Conservation (phyloP, 2,113 vertebrate species). For the Seriola rivoliana region DNA sequence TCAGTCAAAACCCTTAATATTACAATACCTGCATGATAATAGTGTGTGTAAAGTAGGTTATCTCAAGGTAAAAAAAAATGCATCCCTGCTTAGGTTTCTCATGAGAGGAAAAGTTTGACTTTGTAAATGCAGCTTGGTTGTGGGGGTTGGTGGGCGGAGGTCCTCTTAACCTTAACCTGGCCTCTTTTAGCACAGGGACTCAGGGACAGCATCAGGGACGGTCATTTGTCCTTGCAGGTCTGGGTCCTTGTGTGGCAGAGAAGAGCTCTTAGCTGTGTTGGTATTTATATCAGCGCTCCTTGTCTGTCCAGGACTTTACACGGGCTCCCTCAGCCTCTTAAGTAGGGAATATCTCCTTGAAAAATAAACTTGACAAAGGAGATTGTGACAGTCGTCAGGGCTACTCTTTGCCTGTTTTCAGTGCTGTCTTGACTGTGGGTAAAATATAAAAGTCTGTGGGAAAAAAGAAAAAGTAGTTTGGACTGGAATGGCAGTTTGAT, state of each 20-base stretch:
- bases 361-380: conserved; percentile 72
- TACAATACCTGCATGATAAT: conserved; percentile 8
- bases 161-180: conserved; percentile 76
- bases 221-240: conserved; percentile 79
- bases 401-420: conserved; percentile 55
- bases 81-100: conserved; percentile 42
- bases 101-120: conserved; percentile 67
- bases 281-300: conserved; percentile 79
- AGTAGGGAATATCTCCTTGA: conserved; percentile 74
- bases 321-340: conserved; percentile 65
- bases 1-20: conserved; percentile 22
- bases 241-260: conserved; percentile 69
- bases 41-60: conserved; percentile 58
- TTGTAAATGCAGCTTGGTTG: conserved; percentile 56
- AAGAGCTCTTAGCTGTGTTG: conserved; percentile 72
- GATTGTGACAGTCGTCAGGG: conserved; percentile 64
- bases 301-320: conserved; percentile 63
- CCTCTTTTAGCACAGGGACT: conserved; percentile 73
- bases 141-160: conserved; percentile 48
- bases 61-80: conserved; percentile 52
- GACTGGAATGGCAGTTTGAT: conserved; percentile 63
- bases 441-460: conserved; percentile 53
- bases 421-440: conserved; percentile 43
- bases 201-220: conserved; percentile 67
- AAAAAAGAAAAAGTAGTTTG: conserved; percentile 42